A percentile compares a stretch with the other conserved stretches of the same genome.
phyloP scores from a whole-genome alignment of 2,113 vertebrate species.

The Harpagus bidentatus region DNA sequence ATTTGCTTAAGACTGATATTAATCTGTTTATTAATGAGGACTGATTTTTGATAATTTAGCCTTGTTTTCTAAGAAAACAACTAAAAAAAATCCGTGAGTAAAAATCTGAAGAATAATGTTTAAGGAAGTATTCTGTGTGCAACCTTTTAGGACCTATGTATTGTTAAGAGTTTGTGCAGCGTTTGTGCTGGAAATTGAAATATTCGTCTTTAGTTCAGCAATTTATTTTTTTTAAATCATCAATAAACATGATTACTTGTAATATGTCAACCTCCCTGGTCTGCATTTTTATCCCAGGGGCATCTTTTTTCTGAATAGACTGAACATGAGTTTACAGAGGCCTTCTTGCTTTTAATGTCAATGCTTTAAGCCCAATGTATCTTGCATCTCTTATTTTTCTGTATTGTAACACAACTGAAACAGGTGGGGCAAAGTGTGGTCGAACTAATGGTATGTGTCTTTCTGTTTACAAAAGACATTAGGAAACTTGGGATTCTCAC shows the following conservation, averaged over 20 bases:
- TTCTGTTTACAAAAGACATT: background rate
- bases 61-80: background rate
- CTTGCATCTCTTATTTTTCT: background rate
- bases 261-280: background rate
- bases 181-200: background rate
- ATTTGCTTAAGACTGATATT: background rate
- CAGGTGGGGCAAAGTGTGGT: background rate
- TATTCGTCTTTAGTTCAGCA: background rate
- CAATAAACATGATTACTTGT: background rate
- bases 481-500: background rate
- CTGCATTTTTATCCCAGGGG: background rate
- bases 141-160: background rate
- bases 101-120: background rate
- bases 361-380: background rate
- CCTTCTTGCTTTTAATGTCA: background rate
- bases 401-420: background rate
- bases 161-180: background rate
- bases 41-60: background rate
- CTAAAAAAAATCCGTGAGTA: background rate
- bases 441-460: background rate
- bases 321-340: background rate
- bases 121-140: background rate
- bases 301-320: background rate
- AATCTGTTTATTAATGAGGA: background rate
- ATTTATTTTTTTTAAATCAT: background rate